Evolutionary conservation across 2,888 invertebrate species (phyloP).

Genomic region (Scaptomyza caliginosa): DNA sequence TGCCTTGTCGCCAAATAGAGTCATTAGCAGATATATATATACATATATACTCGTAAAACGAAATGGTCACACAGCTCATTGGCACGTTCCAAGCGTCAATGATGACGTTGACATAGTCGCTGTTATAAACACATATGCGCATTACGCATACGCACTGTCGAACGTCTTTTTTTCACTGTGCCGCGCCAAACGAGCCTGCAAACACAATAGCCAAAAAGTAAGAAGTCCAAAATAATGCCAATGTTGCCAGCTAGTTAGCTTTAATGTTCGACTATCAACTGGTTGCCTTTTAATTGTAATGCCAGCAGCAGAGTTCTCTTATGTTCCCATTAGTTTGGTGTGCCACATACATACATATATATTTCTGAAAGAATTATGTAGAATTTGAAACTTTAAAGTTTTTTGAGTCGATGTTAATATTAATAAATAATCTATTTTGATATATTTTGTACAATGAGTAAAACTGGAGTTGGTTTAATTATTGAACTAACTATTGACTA

Average conservation of each 20-base stretch:
- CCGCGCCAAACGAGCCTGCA: background rate
- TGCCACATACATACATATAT: no score
- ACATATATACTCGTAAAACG: conserved; percentile 50
- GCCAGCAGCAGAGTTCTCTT: background rate
- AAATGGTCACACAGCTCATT: conserved; percentile 74
- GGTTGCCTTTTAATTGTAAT: conserved; percentile 25
- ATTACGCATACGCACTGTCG: conserved; percentile 55
- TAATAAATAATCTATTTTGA: no score
- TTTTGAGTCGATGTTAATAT: no score
- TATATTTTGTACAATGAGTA: no score
- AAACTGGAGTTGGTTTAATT: background rate
- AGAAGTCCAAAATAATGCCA: conserved; percentile 12
- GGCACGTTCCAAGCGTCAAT: conserved; percentile 63
- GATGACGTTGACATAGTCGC: conserved; percentile 32
- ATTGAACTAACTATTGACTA: background rate
- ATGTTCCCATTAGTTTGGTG: background rate
- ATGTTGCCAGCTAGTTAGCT: conserved; percentile 19
- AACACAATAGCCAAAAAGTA: conserved; percentile 7
- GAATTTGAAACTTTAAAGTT: background rate
- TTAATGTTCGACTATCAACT: conserved; percentile 26
- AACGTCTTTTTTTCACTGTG: conserved; percentile 3
- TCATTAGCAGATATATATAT: conserved; percentile 65
- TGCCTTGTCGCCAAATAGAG: conserved; percentile 66
- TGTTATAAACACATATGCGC: conserved; percentile 48
- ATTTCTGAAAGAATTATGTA: background rate